Evolutionary conservation across 2,888 invertebrate species (phyloP).

Genomic region (Himalopsyche japonica): DNA sequence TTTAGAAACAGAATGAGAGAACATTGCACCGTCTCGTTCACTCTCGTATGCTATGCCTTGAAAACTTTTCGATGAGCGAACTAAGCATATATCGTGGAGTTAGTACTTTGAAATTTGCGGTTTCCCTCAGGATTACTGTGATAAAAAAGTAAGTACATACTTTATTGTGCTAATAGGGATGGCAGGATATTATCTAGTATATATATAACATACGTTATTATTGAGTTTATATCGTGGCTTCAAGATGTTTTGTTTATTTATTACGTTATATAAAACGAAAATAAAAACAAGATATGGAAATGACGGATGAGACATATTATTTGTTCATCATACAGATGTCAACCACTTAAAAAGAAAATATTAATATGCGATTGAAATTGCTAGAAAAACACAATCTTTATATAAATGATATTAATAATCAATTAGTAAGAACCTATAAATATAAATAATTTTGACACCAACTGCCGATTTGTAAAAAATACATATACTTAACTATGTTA

Average conservation of each 20-base stretch:
- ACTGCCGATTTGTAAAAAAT: no score
- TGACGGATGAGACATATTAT: no score
- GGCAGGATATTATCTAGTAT: background rate
- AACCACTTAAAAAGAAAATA: no score
- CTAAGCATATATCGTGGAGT: background rate
- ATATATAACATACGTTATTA: background rate
- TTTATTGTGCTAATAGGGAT: conserved; percentile 21
- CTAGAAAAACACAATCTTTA: no score
- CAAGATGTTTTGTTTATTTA: background rate
- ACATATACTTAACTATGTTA: no score
- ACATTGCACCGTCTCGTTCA: background rate
- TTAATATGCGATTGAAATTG: no score
- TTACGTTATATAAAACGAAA: background rate
- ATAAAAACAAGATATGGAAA: background rate
- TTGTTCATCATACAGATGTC: no score
- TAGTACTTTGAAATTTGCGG: background rate
- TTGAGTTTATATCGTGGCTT: background rate
- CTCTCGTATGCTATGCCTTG: background rate
- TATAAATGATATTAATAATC: no score
- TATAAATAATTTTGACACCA: no score
- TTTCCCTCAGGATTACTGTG: conserved; percentile 17
- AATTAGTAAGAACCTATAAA: no score
- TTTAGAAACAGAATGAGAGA: background rate
- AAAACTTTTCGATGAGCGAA: background rate
- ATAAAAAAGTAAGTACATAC: conserved; percentile 8